Evolutionary conservation across 2,888 invertebrate species (phyloP), one percentile per base, ranked within the genome.

Genomic region (Trachelus stipa): DNA sequence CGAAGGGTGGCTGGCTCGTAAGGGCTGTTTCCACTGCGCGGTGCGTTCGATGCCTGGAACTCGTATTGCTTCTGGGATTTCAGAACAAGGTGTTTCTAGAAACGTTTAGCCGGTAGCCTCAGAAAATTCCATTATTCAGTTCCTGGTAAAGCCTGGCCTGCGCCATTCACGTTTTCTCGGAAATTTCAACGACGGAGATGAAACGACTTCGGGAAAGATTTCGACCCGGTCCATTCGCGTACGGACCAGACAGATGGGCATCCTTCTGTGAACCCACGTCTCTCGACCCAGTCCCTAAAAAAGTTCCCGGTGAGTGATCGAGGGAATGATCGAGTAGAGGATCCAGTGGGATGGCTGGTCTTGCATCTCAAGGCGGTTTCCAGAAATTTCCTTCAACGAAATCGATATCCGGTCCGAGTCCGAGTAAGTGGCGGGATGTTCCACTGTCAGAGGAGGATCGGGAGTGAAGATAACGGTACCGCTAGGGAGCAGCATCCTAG

Each of bases 121-220:
- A 0, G 56, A 23, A 56, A 23, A 56, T 23, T 56, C 23, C 56
- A 23, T 56, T 2, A 2, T 56, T 15, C 9, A 56, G 56, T 56
- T 56, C 56, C 56, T 2, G 23, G 56, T 56, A 56, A 23, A 56
- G 23, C 56, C 56, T 9, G 23, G 9, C 4, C 56, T 23, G 23
- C 23, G 23, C 56, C 23, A 1, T 56, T 56, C 9, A 23, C 23
- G 23, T 56, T 56, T 9, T 2, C 56, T 56, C 78, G 83, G 86
- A 85, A 86, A 86, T 84, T 85, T 86, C 85, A 85, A 86, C 83
- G 85, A 85, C 83, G 81, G 84, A 71, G 71, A 31, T 1, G 23
- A 23, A 56, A 56, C 23, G 56, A 23, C 56, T 56, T 23, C 23
- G 23, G 23, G 56, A 23, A 23, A 56, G 56, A 2, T 23, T 1